A percentile compares a stretch with the other conserved stretches of the same genome.
phyloP scores from a whole-genome alignment of 1,140 invertebrate genomes.

The Drosophila azteca region DNA sequence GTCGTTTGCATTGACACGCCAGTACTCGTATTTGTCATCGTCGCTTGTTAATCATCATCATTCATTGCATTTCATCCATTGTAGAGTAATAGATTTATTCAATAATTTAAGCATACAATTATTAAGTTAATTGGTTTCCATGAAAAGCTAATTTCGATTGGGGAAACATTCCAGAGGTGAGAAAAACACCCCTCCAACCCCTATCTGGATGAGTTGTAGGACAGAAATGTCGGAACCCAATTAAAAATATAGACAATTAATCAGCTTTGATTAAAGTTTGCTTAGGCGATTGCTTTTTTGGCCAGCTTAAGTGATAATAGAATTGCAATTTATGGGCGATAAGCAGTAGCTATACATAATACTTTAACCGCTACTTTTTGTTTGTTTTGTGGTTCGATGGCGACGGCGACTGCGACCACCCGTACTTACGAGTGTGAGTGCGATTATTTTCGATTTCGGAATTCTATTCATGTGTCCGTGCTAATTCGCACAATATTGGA shows the following conservation, averaged over 20 bases:
- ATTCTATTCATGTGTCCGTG: conserved; percentile 55
- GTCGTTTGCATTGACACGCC: conserved; percentile 16
- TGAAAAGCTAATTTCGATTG: background rate
- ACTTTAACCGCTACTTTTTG: background rate
- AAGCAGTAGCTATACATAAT: conserved; percentile 24
- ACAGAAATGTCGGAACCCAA: conserved; percentile 1
- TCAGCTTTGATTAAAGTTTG: conserved; percentile 38
- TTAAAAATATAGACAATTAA: conserved; percentile 31
- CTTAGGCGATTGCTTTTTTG: conserved; percentile 19
- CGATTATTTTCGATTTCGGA: conserved; percentile 1
- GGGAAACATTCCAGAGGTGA: conserved; percentile 17
- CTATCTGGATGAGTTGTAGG: conserved; percentile 3
- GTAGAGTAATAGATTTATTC: conserved; percentile 9
- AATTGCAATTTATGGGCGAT: conserved; percentile 14
- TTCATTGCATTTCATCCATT: background rate
- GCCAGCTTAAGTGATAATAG: background rate
- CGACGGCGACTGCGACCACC: too few relatives aligned
- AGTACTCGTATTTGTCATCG: conserved; percentile 38
- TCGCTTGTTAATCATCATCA: conserved; percentile 28
- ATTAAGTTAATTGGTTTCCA: conserved; percentile 17
- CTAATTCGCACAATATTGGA: conserved; percentile 60
- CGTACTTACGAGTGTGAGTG: too few relatives aligned
- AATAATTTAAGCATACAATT: conserved; percentile 23
- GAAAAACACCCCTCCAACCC: conserved; percentile 16
- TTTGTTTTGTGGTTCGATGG: background rate